These are phyloP conservation scores for Ellobium chinense DNA, from an alignment of 2,888 invertebrate species.

Conservation along the genomic window DNA sequence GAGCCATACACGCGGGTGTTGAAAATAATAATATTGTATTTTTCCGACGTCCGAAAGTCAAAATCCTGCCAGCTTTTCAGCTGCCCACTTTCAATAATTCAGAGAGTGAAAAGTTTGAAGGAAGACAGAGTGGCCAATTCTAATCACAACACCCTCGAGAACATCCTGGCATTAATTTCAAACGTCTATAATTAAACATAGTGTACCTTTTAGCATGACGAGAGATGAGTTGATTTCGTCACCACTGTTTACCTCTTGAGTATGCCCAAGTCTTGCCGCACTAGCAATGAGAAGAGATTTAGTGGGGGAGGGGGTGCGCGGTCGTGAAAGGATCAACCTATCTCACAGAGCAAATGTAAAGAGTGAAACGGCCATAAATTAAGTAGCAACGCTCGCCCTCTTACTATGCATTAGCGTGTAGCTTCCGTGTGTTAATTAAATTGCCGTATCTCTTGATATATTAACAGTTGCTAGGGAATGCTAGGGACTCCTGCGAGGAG, in stretches of 20 bases:
- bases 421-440: slow-evolving; percentile 22
- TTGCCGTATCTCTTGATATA: slow-evolving; percentile 17
- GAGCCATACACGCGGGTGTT: too few species aligned
- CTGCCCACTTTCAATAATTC: too few species aligned
- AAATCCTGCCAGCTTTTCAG: too few species aligned
- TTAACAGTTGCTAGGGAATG: slow-evolving; percentile 28
- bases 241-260: neutral
- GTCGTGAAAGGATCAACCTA: too few species aligned
- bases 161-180: too few species aligned
- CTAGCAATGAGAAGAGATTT: neutral
- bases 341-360: neutral
- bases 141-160: too few species aligned
- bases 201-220: neutral
- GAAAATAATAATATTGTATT: too few species aligned
- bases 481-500: neutral
- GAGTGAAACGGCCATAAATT: neutral
- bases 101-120: too few species aligned
- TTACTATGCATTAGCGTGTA: neutral
- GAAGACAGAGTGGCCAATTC: too few species aligned
- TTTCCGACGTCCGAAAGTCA: too few species aligned
- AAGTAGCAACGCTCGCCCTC: neutral
- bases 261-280: neutral
- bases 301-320: neutral
- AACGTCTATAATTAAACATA: too few species aligned
- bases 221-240: neutral